phyloP scores from a whole-genome alignment of 2,888 invertebrate genomes.

The Sinodicranocentrus sp. region DNA sequence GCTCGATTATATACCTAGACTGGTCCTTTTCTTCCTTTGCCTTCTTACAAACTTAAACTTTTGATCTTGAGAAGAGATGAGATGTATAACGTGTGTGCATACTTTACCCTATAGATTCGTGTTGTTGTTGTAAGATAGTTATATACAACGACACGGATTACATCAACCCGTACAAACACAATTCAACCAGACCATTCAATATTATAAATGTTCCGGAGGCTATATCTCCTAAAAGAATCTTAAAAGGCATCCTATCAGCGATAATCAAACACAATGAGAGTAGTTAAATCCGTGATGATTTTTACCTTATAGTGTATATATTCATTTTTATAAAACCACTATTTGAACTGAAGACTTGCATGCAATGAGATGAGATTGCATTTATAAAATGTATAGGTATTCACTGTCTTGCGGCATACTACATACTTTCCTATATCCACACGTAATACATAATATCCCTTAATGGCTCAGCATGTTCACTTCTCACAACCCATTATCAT shows the following conservation, averaged over 20 bases:
- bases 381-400: not conserved
- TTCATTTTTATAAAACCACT: constrained; percentile 24
- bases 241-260: constrained; percentile 51
- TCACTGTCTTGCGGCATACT: not conserved
- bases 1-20: not conserved
- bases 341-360: constrained; percentile 28
- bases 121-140: no score
- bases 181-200: constrained; percentile 16
- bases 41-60: no score
- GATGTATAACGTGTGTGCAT: no score
- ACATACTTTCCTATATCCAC: not conserved
- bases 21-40: no score
- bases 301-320: constrained; percentile 6
- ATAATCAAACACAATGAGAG: constrained; percentile 40
- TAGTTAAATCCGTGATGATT: constrained; percentile 56
- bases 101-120: no score
- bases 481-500: constrained; percentile 65
- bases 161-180: no score
- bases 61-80: no score
- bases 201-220: constrained; percentile 48
- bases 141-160: no score
- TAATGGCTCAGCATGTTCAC: constrained; percentile 65
- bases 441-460: constrained; percentile 11
- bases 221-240: constrained; percentile 48
- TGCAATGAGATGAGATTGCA: constrained; percentile 13